Evolutionary conservation across 1,140 invertebrate genomes (phyloP), one percentile per base, ranked within the genome.

Genomic region (Heliconius hermathena): DNA sequence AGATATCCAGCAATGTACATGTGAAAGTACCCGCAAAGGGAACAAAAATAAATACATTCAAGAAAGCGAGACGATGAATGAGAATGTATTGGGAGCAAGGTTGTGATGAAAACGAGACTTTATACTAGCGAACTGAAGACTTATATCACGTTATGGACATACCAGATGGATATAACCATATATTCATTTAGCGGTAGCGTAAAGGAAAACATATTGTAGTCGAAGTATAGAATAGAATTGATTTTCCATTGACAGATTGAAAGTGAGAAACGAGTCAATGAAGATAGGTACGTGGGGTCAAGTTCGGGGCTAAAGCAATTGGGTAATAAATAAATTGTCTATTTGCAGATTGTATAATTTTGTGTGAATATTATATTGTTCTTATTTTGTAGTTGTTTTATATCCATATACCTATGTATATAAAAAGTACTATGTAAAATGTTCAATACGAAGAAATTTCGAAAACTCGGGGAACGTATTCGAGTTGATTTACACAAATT

Each of bases 11-110:
- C 74, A 75, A 76, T 74, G 77, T 83, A 81, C 79, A 85, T 87
- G 83, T 87, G 85, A 90, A 86, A 90, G 85, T 87, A 85, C 81
- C 87, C 86, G 87, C 87, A 87, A 85, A 84, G 86, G 84, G 82
- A 78, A 88, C 87, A 84, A 85, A 88, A 92, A 92, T 90, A 91
- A 90, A 90, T 89, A 88, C 90, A 92, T 90, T 92, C 87, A 91
- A 89, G 85, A 87, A 88, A 88, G 81, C 83, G 84, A 77, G 79
- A 86, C 76, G 73, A 73, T 76, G 66, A 85, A 88, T 81, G 84
- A 84, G 85, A 88, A 83, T 87, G 79, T 74, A 80, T 73, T 46
- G 33, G 72, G 38, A 57, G 29, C 54, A 29, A 74, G 20, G 60
- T 36, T 11, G 80, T 29, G 72, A 54, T 33, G 1, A 29, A 79